These are phyloP conservation scores for Colossoma macropomum DNA, from an alignment of 2,113 vertebrate genomes.

Conservation along the genomic window DNA sequence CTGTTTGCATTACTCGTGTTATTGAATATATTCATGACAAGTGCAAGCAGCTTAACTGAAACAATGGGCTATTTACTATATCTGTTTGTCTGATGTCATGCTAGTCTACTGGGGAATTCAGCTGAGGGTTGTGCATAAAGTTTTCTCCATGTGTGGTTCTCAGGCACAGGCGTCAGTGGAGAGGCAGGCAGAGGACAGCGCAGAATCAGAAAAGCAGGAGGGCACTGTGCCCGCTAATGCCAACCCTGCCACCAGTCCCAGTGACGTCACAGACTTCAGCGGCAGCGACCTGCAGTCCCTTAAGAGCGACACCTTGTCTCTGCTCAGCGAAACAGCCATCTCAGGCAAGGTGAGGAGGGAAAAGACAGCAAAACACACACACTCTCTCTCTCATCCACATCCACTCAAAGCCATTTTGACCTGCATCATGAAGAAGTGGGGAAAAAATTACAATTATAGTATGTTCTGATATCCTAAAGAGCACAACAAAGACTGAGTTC, in stretches of 20 bases:
- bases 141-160: slow-evolving; percentile 18
- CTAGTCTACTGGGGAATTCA: background rate
- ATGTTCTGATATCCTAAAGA: background rate
- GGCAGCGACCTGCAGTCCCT: slow-evolving; percentile 61
- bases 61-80: background rate
- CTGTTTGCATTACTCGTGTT: slow-evolving; percentile 29
- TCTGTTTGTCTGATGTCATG: background rate
- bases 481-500: background rate
- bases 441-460: background rate
- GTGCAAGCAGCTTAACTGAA: background rate
- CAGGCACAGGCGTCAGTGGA: background rate
- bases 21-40: slow-evolving; percentile 42
- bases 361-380: slow-evolving; percentile 1
- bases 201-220: background rate
- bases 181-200: background rate
- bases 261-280: slow-evolving; percentile 49
- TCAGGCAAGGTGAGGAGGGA: slow-evolving; percentile 63
- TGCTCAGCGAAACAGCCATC: slow-evolving; percentile 56
- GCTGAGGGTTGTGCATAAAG: slow-evolving; percentile 1
- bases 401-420: background rate
- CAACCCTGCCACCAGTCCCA: slow-evolving; percentile 11
- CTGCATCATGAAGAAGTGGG: background rate
- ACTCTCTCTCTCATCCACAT: background rate
- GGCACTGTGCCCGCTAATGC: background rate
- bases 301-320: slow-evolving; percentile 63